A percentile compares a stretch with the other conserved stretches of the same genome.
phyloP scores from a whole-genome alignment of 2,888 invertebrate genomes.

The Sphecodes monilicornis region DNA sequence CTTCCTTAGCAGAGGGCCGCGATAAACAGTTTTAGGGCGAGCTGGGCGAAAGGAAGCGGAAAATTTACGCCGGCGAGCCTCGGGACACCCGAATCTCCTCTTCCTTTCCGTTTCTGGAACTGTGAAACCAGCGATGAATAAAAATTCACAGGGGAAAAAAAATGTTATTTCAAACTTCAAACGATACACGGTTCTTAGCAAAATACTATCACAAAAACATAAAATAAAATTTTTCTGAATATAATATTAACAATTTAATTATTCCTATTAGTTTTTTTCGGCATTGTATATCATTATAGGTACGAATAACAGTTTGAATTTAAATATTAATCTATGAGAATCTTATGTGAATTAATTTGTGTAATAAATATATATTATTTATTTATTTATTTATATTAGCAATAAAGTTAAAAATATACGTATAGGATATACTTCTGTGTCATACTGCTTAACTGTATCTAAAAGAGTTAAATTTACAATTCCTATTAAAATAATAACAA shows the following conservation, averaged over 20 bases:
- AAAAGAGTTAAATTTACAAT: no score
- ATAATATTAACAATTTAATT: not conserved
- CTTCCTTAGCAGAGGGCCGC: slow-evolving; percentile 55
- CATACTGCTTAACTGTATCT: no score
- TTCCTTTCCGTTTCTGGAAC: slow-evolving; percentile 19
- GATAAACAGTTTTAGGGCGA: slow-evolving; percentile 52
- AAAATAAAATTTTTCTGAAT: not conserved
- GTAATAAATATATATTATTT: no score
- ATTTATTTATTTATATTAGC: no score
- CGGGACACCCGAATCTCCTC: not conserved
- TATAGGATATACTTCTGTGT: no score
- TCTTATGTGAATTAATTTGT: no score
- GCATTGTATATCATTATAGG: no score
- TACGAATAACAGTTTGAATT: no score
- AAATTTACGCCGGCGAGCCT: slow-evolving; percentile 27
- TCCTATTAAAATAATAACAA: no score
- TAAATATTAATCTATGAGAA: no score
- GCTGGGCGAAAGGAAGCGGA: slow-evolving; percentile 34
- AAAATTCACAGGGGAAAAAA: not conserved
- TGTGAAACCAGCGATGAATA: not conserved
- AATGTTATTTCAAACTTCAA: not conserved
- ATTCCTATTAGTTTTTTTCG: no score
- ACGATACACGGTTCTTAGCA: not conserved
- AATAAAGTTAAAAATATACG: no score
- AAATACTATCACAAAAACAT: not conserved